A percentile compares a stretch with the other conserved stretches of the same genome.
Conservation (phyloP, 2,797 vertebrate species). For the Pachyuromys duprasi region DNA sequence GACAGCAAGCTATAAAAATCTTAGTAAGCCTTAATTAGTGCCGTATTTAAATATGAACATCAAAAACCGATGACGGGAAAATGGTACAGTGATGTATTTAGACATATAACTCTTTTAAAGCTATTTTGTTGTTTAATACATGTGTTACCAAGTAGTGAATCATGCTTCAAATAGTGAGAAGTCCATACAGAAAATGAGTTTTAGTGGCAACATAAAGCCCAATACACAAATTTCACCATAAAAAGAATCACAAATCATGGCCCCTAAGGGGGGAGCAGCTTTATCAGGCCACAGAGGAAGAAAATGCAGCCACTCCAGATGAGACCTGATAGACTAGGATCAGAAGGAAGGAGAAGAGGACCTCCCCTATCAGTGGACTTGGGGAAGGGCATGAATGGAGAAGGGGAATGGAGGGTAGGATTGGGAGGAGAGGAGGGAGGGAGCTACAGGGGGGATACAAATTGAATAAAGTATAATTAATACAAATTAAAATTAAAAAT, state of each 20-base stretch:
- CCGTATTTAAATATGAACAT: constrained; percentile 7
- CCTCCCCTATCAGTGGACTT: too few species aligned
- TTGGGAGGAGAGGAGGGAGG: too few species aligned
- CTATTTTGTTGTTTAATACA: background rate
- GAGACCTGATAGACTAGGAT: too few species aligned
- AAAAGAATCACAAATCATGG: background rate
- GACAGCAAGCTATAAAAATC: background rate
- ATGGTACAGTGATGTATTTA: constrained; percentile 32
- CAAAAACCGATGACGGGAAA: constrained; percentile 54
- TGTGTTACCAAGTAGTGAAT: background rate
- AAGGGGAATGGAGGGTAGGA: too few species aligned
- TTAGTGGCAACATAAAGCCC: constrained; percentile 65
- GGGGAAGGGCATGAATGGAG: too few species aligned
- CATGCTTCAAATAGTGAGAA: constrained; percentile 17
- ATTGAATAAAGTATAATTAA: too few species aligned
- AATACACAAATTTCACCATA: constrained; percentile 70
- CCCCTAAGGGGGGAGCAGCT: too few species aligned
- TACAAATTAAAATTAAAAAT: too few species aligned
- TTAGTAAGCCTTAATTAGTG: background rate
- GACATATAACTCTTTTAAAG: background rate
- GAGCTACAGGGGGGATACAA: too few species aligned
- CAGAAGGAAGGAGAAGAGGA: too few species aligned
- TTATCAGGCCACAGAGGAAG: too few species aligned
- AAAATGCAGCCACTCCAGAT: too few species aligned
- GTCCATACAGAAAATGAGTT: background rate